Conservation (phyloP, 1,140 invertebrate species). For the Samia ricini region DNA sequence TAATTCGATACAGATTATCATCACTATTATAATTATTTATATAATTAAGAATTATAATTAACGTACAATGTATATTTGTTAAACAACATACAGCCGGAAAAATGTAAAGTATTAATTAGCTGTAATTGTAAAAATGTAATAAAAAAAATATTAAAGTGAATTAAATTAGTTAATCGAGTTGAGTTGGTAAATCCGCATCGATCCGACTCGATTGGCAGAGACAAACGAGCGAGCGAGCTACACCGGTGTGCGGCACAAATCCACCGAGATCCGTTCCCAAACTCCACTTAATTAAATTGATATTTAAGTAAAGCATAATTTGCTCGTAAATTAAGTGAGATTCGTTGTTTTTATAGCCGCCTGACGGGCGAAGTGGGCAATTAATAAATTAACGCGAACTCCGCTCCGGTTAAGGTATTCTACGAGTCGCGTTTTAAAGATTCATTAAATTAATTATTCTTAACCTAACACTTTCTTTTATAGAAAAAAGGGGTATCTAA, state of each 20-base stretch:
- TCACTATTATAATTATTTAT: too few species aligned
- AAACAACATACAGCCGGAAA: too few species aligned
- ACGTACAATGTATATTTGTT: too few species aligned
- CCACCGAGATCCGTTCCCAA: conserved; percentile 53
- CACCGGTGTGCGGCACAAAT: conserved; percentile 37
- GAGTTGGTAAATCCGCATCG: conserved; percentile 30
- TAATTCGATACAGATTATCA: too few species aligned
- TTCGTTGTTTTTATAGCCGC: conserved; percentile 74
- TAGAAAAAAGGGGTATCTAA: conserved; percentile 8
- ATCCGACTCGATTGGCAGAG: conserved; percentile 57
- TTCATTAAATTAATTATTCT: conserved; percentile 65
- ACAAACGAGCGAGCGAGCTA: conserved; percentile 49
- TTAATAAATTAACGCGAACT: conserved; percentile 75
- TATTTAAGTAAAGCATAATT: conserved; percentile 78
- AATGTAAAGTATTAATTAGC: too few species aligned
- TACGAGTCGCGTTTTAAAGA: conserved; percentile 45
- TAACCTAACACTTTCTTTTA: conserved; percentile 25
- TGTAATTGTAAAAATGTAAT: neutral
- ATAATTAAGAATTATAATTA: too few species aligned
- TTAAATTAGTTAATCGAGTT: conserved; percentile 27
- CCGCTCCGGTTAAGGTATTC: conserved; percentile 65
- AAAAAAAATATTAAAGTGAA: neutral
- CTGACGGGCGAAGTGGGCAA: conserved; percentile 64
- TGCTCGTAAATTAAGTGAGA: conserved; percentile 76
- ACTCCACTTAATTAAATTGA: conserved; percentile 76